These are phyloP conservation scores for Chrysina gloriosa DNA, from an alignment of 2,888 invertebrate genomes.

Conservation along the genomic window DNA sequence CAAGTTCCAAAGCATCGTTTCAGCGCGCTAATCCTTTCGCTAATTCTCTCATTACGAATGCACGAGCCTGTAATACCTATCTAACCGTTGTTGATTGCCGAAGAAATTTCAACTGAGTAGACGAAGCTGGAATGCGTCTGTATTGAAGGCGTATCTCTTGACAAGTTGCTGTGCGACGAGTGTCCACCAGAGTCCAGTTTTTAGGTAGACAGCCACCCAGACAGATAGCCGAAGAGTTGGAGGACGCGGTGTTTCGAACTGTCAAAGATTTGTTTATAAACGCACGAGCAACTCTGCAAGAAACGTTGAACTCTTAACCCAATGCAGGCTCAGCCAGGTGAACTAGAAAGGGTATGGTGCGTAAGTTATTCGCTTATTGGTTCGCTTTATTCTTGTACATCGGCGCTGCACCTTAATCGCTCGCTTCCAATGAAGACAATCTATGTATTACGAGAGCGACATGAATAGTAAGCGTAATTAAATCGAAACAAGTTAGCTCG, in stretches of 20 bases:
- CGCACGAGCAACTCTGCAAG: not conserved
- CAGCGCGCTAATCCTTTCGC: constrained; percentile 26
- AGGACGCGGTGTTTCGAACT: not conserved
- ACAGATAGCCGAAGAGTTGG: not conserved
- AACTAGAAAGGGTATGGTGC: constrained; percentile 28
- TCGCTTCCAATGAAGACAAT: constrained; percentile 21
- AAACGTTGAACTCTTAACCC: constrained; percentile 36
- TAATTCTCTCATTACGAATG: not conserved
- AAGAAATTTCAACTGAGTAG: not conserved
- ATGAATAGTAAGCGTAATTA: constrained; percentile 10
- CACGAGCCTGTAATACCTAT: not conserved
- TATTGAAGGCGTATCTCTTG: not conserved
- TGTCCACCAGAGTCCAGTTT: constrained; percentile 30
- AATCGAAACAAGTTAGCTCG: constrained; percentile 6
- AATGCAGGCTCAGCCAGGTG: constrained; percentile 33
- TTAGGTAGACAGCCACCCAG: constrained; percentile 29
- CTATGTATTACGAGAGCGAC: constrained; percentile 2
- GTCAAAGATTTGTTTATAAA: constrained; percentile 1
- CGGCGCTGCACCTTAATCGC: constrained; percentile 8
- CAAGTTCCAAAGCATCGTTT: constrained; percentile 18
- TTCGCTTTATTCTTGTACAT: not conserved
- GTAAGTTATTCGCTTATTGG: constrained; percentile 19
- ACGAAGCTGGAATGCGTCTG: constrained; percentile 10
- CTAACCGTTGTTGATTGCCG: not conserved
- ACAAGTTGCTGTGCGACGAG: not conserved